phyloP scores from a whole-genome alignment of 2,888 invertebrate species.

The Actias luna region DNA sequence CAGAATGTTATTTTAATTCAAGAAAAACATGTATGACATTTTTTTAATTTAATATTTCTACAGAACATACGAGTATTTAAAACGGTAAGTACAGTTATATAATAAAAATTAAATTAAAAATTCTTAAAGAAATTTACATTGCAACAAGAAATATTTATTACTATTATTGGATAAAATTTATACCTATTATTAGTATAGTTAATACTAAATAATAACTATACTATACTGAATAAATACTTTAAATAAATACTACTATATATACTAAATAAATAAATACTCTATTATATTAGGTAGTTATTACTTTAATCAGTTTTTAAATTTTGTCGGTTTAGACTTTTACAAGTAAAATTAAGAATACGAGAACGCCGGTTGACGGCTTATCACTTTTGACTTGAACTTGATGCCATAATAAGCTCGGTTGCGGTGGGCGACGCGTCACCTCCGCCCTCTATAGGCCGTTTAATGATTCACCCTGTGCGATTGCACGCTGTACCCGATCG shows the following conservation, averaged over 20 bases:
- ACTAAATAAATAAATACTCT: too few species aligned
- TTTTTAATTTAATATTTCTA: too few species aligned
- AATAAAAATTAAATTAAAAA: too few species aligned
- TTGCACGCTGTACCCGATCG: slow-evolving; percentile 10
- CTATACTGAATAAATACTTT: too few species aligned
- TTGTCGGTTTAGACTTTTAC: background rate
- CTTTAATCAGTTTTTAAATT: background rate
- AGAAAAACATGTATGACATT: background rate
- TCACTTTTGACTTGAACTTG: background rate
- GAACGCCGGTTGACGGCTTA: background rate
- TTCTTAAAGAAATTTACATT: too few species aligned
- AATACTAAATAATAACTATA: too few species aligned
- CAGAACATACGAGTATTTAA: too few species aligned
- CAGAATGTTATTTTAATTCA: background rate
- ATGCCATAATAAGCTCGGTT: background rate
- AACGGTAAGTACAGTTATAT: too few species aligned
- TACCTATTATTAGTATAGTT: too few species aligned
- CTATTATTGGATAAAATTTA: too few species aligned
- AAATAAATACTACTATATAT: too few species aligned
- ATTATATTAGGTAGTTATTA: background rate
- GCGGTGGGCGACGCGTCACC: slow-evolving; percentile 42
- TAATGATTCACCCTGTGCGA: slow-evolving; percentile 51
- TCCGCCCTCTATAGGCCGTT: slow-evolving; percentile 52
- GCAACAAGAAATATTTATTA: too few species aligned
- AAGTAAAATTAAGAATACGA: background rate